Evolutionary conservation across 1,140 invertebrate genomes (phyloP), one percentile per base, ranked within the genome.

Genomic region (Antheraea mylitta): DNA sequence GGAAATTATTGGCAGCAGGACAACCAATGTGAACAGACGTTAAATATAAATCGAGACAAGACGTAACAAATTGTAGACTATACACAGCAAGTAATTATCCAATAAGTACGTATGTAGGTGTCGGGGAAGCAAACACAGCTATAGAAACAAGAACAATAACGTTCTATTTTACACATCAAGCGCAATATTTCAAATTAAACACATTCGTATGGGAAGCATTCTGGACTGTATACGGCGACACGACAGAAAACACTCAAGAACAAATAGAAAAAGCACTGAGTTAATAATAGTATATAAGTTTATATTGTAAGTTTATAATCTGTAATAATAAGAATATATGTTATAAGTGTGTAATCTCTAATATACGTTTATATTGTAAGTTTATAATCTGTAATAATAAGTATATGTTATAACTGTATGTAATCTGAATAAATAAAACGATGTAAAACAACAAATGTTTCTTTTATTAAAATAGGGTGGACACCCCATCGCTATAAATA

Each of bases 21-120:
- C 48, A 65, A 19, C 69, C 69, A 9, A 79, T 80, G 76, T 59
- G 53, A 0, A 82, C 79, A 3, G 78, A 83, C 45, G 67, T 83
- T 0, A 83, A 83, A 76, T 81, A 81, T 42, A 78, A 81, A 67
- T 66, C 72, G 7, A 60, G 71, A 66, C 72, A 75, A 58, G 59
- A 71, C 1, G 63, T 80, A 2, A 45, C 37, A 9, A 70, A 77
- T 18, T 70, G 70, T 19, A 45, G 66, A 48, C 48, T 73, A 16
- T 80, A 76, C 58, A 76, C 75, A 11, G 69, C 68, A 2, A 72
- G 70, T 42, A 79, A 79, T 16, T 77, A 79, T 64, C 48, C 67
- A n/a, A 81, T 78, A 45, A 37, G 58, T 19, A 60, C 48, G 18
- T 61, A 61, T 37, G 18, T 45, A 22, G 59, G 19, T 9, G 45